Percentiles rank a stretch among this genome's conserved stretches.
phyloP scores from a whole-genome alignment of 2,797 vertebrate species.

The Furcifer pardalis region DNA sequence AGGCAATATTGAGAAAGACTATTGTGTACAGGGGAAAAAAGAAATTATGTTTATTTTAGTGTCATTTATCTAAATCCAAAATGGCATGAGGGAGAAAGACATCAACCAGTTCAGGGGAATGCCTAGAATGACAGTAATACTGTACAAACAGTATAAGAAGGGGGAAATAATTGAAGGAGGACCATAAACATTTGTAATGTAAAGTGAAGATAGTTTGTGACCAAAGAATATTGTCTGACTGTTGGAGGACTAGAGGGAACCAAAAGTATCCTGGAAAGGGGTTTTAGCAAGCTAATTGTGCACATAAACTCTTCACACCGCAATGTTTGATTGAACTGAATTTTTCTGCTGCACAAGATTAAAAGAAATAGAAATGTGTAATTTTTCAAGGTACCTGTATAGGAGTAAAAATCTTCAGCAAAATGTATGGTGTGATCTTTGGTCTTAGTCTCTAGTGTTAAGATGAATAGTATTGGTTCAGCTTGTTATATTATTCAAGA shows the following conservation, averaged over 20 bases:
- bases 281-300: background rate
- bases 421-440: rapidly evolving
- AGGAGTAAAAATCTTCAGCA: constrained; percentile 40
- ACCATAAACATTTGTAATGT: background rate
- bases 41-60: background rate
- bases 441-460: constrained; percentile 18
- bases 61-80: background rate
- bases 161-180: background rate
- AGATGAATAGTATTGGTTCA: constrained; percentile 41
- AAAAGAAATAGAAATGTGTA: constrained; percentile 19
- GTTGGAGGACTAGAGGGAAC: background rate
- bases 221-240: background rate
- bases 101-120: background rate
- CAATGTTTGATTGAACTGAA: background rate
- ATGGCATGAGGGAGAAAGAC: background rate
- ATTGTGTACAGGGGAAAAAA: background rate
- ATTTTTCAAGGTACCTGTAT: constrained; percentile 39
- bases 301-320: background rate
- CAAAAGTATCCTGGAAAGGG: background rate
- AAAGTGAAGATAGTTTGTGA: background rate
- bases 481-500: constrained; percentile 41
- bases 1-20: background rate
- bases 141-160: background rate
- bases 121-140: background rate
- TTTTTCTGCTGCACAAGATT: background rate